phyloP scores from a whole-genome alignment of 2,797 vertebrate genomes.

The Diplodus puntazzo region DNA sequence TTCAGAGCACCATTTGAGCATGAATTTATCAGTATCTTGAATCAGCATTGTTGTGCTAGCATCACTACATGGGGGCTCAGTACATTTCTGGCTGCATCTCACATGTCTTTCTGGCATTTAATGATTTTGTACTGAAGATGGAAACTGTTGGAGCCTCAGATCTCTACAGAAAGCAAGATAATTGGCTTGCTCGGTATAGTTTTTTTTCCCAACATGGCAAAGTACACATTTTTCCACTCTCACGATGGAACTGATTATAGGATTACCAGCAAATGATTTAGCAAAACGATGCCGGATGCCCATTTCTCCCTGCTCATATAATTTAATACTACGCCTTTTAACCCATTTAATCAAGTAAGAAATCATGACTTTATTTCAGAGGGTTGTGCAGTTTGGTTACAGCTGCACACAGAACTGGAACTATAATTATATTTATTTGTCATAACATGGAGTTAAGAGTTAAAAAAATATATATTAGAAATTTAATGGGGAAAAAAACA shows the following conservation, averaged over 20 bases:
- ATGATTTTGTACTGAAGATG: constrained; percentile 52
- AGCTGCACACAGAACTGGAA: constrained; percentile 6
- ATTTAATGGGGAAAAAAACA: neutral
- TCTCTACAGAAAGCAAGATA: constrained; percentile 57
- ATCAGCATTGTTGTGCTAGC: constrained; percentile 55
- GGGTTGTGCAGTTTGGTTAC: neutral
- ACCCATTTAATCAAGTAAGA: constrained; percentile 22
- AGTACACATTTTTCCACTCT: constrained; percentile 46
- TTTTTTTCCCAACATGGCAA: constrained; percentile 32
- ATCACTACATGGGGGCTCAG: neutral
- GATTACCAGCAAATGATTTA: constrained; percentile 58
- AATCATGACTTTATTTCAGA: neutral
- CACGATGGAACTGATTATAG: constrained; percentile 52
- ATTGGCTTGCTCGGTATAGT: constrained; percentile 44
- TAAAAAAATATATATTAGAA: neutral
- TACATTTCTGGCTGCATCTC: constrained; percentile 24
- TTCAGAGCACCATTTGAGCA: constrained; percentile 39
- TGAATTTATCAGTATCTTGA: constrained; percentile 59
- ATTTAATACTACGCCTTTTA: constrained; percentile 38
- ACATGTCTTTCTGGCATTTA: constrained; percentile 35
- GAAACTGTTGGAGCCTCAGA: constrained; percentile 45
- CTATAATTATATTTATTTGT: neutral
- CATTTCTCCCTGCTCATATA: constrained; percentile 43
- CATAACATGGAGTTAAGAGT: neutral
- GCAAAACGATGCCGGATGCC: constrained; percentile 46